Evolutionary conservation across 2,888 invertebrate genomes (phyloP).

Genomic region (Coenonympha arcania): DNA sequence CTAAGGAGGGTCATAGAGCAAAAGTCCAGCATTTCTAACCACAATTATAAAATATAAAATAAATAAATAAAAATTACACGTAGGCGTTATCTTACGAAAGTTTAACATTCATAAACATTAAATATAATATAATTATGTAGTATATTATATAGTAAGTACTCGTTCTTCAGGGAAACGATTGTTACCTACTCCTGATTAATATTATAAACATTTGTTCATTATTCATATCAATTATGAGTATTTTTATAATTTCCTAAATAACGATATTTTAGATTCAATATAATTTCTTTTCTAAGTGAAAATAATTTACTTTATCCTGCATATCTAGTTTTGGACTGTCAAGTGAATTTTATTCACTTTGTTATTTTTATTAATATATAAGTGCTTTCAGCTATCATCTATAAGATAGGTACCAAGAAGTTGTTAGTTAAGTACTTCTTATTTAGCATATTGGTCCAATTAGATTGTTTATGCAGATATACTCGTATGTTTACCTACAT

Average conservation of each 20-base stretch:
- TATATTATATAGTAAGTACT: no score
- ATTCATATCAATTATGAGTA: no score
- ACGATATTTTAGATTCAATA: background rate
- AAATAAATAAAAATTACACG: constrained; percentile 37
- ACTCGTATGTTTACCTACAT: background rate
- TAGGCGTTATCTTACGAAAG: constrained; percentile 22
- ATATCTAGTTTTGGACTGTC: background rate
- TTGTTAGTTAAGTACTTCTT: background rate
- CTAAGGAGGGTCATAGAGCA: constrained; percentile 49
- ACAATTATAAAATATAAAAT: constrained; percentile 42
- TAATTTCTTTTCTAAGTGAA: background rate
- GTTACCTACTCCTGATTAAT: no score
- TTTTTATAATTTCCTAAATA: no score
- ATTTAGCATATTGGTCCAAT: constrained; percentile 20
- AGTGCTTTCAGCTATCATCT: constrained; percentile 7
- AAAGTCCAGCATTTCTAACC: constrained; percentile 56
- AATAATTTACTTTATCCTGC: background rate
- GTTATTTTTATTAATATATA: background rate
- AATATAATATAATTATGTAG: no score
- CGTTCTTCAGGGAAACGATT: no score
- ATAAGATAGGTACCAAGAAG: background rate
- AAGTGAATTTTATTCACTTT: constrained; percentile 11
- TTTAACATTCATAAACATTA: no score
- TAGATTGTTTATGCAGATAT: constrained; percentile 10
- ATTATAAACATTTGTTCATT: no score